Evolutionary conservation across 2,888 invertebrate genomes (phyloP).

Genomic region (Drosophila kuntzei): DNA sequence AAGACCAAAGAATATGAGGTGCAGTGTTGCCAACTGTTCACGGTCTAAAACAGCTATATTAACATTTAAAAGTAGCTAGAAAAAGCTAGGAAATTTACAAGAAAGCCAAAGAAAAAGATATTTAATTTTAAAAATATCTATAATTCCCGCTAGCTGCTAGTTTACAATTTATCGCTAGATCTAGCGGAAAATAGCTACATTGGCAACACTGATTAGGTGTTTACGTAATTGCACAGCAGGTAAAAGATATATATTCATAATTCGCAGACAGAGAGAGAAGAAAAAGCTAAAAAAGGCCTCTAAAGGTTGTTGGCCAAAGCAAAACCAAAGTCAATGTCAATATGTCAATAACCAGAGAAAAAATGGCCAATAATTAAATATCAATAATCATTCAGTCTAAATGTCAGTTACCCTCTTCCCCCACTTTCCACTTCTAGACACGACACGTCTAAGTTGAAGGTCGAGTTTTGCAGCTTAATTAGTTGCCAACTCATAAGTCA

Average conservation of each 20-base stretch:
- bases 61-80: too few species aligned
- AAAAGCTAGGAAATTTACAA: too few species aligned
- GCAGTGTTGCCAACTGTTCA: too few species aligned
- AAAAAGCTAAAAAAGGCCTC: conserved; percentile 7
- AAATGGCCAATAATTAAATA: conserved; percentile 54
- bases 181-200: too few species aligned
- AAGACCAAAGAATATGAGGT: conserved; percentile 2
- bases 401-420: neutral
- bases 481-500: conserved; percentile 30
- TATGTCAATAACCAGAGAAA: conserved; percentile 45
- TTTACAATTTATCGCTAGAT: too few species aligned
- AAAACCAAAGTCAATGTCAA: conserved; percentile 61
- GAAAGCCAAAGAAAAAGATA: too few species aligned
- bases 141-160: too few species aligned
- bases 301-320: conserved; percentile 60
- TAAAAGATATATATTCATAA: conserved; percentile 34
- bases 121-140: too few species aligned
- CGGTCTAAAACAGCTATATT: too few species aligned
- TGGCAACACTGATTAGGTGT: too few species aligned
- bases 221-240: conserved; percentile 44
- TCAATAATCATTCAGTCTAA: conserved; percentile 50
- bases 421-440: neutral
- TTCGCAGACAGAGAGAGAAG: conserved; percentile 8
- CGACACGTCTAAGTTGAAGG: conserved; percentile 39
- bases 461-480: conserved; percentile 23